Conservation (phyloP, 2,888 invertebrate species). For the Ormyrus nitidulus region DNA sequence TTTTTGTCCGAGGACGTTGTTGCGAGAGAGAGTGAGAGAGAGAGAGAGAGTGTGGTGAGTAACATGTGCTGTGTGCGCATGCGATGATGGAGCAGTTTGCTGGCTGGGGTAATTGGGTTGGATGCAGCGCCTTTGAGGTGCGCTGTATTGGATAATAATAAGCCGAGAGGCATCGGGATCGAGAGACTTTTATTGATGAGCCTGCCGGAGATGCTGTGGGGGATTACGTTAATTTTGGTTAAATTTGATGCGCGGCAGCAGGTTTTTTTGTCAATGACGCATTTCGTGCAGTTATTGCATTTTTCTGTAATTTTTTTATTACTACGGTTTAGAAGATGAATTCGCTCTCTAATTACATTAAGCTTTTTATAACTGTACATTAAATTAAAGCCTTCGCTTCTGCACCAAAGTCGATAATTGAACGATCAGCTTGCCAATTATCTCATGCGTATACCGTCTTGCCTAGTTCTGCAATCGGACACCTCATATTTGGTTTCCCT, state of each 20-base stretch:
- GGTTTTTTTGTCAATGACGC: too few relatives aligned
- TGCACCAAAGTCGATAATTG: too few relatives aligned
- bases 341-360: too few relatives aligned
- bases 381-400: too few relatives aligned
- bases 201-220: not conserved
- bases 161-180: not conserved
- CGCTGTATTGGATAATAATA: conserved; percentile 28
- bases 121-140: not conserved
- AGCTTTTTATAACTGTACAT: too few relatives aligned
- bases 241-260: not conserved
- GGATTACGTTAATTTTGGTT: conserved; percentile 4
- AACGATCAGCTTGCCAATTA: too few relatives aligned
- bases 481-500: too few relatives aligned
- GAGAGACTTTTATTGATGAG: conserved; percentile 30
- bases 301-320: too few relatives aligned
- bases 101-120: conserved; percentile 34
- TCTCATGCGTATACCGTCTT: too few relatives aligned
- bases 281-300: too few relatives aligned
- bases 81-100: conserved; percentile 17
- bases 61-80: conserved; percentile 7
- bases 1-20: not conserved
- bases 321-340: too few relatives aligned
- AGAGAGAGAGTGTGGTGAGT: not conserved
- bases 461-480: too few relatives aligned
- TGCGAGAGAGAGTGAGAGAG: not conserved